These are phyloP conservation scores for Hippolais icterina DNA, from an alignment of 2,113 vertebrate species.

Conservation along the genomic window DNA sequence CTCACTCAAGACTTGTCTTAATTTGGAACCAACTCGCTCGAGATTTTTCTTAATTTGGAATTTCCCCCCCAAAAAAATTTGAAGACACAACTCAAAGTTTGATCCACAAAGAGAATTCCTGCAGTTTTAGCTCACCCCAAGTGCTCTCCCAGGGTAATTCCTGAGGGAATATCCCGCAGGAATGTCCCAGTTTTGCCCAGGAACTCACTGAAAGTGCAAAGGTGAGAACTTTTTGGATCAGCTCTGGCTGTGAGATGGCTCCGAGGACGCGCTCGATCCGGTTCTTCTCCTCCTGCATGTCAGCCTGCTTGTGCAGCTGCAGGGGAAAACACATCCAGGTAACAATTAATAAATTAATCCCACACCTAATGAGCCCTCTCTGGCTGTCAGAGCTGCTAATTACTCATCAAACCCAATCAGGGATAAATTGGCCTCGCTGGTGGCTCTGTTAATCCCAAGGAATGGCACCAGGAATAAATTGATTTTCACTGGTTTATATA, in stretches of 20 bases:
- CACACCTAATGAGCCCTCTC: not conserved
- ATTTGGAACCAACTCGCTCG: not conserved
- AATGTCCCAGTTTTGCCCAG: not conserved
- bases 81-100: not conserved
- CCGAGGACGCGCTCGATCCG: slow-evolving; percentile 94
- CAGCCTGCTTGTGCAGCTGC: slow-evolving; percentile 96
- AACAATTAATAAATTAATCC: accelerated
- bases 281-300: slow-evolving; percentile 99
- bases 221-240: slow-evolving; percentile 95
- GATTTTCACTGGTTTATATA: not conserved
- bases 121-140: not conserved
- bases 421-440: not conserved
- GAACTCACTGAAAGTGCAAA: slow-evolving; percentile 94
- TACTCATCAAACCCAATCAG: not conserved
- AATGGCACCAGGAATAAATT: not conserved
- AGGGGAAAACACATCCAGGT: accelerated
- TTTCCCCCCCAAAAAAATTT: not conserved
- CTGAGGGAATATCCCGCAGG: not conserved
- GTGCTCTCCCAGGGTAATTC: not conserved
- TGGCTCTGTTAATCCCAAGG: not conserved
- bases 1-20: too few species aligned
- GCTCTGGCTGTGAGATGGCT: slow-evolving; percentile 90
- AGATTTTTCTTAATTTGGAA: too few species aligned
- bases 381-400: accelerated
- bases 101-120: accelerated